These are phyloP conservation scores for Chymomyza costata DNA, from an alignment of 1,140 invertebrate species.

Conservation along the genomic window DNA sequence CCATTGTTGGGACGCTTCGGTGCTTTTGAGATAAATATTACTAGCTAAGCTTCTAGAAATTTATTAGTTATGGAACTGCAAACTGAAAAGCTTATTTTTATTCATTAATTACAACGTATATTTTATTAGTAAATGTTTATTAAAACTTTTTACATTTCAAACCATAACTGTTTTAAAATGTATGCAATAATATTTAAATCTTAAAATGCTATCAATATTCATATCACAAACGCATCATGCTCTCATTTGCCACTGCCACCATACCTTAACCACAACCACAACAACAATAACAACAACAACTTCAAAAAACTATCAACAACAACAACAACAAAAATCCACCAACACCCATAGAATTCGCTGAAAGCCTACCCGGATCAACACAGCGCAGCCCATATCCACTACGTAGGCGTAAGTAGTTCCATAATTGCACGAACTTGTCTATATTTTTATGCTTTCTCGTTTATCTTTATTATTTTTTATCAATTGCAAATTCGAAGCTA, in stretches of 20 bases:
- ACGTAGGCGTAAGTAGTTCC: slow-evolving; percentile 84
- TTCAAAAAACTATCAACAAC: slow-evolving; percentile 16
- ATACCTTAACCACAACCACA: slow-evolving; percentile 27
- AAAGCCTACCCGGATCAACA: slow-evolving; percentile 87
- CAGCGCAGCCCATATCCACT: slow-evolving; percentile 88
- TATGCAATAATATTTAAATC: slow-evolving; percentile 28
- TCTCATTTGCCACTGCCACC: background rate
- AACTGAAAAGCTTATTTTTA: too few relatives aligned
- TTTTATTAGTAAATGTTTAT: slow-evolving; percentile 1
- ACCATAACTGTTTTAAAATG: slow-evolving; percentile 7
- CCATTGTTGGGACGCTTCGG: too few relatives aligned
- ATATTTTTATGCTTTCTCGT: slow-evolving; percentile 14
- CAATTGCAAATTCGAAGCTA: slow-evolving; percentile 10
- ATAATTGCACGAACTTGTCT: slow-evolving; percentile 44
- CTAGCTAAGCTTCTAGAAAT: too few relatives aligned
- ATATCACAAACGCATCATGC: slow-evolving; percentile 10
- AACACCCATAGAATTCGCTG: slow-evolving; percentile 83
- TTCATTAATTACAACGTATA: too few relatives aligned
- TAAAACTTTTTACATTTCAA: background rate
- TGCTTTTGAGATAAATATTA: too few relatives aligned
- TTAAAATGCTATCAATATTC: slow-evolving; percentile 50
- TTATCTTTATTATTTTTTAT: slow-evolving; percentile 10
- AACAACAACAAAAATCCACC: slow-evolving; percentile 16
- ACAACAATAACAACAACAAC: slow-evolving; percentile 18
- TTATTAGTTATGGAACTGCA: too few relatives aligned